These are phyloP conservation scores for Cnemophilus loriae DNA, from an alignment of 2,113 vertebrate species.

Conservation along the genomic window DNA sequence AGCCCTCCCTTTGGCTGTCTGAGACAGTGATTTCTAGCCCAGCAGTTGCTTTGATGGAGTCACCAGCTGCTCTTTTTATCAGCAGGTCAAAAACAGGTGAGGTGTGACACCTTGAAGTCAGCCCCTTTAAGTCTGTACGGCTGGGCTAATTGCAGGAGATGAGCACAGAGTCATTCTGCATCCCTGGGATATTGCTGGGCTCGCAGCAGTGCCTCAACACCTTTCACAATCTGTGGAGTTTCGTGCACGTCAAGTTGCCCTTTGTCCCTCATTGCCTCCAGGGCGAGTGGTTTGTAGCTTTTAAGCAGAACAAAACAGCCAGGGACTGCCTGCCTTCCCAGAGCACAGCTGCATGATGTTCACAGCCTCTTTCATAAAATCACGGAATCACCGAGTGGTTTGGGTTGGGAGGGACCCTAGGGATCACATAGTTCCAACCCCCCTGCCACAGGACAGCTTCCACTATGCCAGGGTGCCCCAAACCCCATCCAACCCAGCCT, in stretches of 20 bases:
- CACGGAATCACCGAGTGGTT: neutral
- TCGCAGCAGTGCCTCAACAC: neutral
- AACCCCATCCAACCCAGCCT: fast-evolving
- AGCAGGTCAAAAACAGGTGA: neutral
- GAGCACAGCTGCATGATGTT: fast-evolving
- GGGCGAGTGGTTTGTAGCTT: fast-evolving
- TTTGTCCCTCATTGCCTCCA: neutral
- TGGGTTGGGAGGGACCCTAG: neutral
- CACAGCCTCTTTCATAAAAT: neutral
- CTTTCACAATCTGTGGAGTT: neutral
- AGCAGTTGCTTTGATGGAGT: neutral
- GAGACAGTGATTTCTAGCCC: neutral
- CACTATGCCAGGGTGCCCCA: fast-evolving
- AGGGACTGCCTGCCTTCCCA: neutral
- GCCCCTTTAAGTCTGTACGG: fast-evolving
- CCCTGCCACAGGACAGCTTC: neutral
- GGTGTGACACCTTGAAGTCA: neutral
- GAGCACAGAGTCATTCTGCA: neutral
- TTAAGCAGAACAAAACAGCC: neutral
- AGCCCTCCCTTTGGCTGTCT: neutral
- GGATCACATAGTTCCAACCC: neutral
- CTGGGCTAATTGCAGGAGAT: neutral
- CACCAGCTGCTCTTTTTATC: neutral
- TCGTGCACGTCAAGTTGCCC: fast-evolving
- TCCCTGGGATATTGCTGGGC: neutral